Conservation (phyloP, 30 jellyfish, hydroid and myxozoan species). For the Aurelia coerulea region DNA sequence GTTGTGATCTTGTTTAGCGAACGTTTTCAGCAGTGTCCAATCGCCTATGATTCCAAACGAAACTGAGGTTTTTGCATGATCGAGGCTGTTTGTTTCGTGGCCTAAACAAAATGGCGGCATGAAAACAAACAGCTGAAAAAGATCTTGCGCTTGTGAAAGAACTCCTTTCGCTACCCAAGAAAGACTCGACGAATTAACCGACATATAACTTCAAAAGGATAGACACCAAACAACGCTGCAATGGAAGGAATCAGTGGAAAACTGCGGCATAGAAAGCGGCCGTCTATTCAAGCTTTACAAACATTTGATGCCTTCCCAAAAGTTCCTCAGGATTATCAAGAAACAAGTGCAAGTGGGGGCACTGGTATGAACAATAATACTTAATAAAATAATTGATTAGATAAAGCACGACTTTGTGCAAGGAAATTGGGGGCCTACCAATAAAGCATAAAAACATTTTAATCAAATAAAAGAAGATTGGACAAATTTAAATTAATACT, state of each 20-base stretch:
- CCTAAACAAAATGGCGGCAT: constrained; percentile 33
- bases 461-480: no score
- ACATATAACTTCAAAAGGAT: background rate
- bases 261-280: constrained; percentile 81
- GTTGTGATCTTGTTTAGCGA: no score
- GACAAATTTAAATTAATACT: no score
- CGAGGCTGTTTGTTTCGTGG: constrained; percentile 36
- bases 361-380: constrained; percentile 54
- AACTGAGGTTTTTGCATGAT: no score
- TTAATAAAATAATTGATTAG: background rate
- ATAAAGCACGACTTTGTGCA: no score
- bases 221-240: background rate
- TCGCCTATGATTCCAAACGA: no score
- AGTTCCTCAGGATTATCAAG: constrained; percentile 95
- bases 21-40: no score
- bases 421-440: no score
- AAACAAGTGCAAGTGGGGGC: constrained; percentile 97
- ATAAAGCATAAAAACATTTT: no score
- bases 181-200: background rate
- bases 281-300: constrained; percentile 73
- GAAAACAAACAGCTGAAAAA: background rate
- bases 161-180: background rate
- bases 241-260: constrained; percentile 79
- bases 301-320: constrained; percentile 98
- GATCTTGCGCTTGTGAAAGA: no score